Percentiles rank a stretch among this genome's conserved stretches.
Conservation (phyloP, 2,113 vertebrate genomes). For the Paramisgurnus dabryanus region DNA sequence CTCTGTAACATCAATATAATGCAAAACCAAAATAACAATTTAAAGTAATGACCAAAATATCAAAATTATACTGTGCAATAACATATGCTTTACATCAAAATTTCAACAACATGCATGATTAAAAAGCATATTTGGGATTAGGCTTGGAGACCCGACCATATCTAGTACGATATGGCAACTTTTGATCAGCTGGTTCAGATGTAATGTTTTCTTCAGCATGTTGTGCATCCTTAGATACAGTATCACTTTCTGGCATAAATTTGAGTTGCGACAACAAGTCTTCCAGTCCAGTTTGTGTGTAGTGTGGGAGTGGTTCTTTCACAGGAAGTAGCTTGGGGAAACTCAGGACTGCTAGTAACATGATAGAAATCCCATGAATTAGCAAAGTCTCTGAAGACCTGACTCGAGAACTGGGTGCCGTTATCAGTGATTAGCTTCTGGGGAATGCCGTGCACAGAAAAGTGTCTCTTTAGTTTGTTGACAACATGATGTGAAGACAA, state of each 20-base stretch:
- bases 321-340: background rate
- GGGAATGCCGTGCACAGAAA: conserved; percentile 44
- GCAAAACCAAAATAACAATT: too few relatives aligned
- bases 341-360: conserved; percentile 20
- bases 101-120: background rate
- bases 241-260: background rate
- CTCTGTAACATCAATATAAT: too few relatives aligned
- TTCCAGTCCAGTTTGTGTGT: background rate
- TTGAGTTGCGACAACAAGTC: background rate
- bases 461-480: conserved; percentile 35
- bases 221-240: background rate
- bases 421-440: conserved; percentile 42
- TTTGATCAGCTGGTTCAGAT: background rate
- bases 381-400: conserved; percentile 39
- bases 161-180: background rate
- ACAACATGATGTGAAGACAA: background rate
- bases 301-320: background rate
- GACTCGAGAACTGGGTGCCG: conserved; percentile 34
- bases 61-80: background rate
- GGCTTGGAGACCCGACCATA: background rate
- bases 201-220: background rate
- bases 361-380: conserved; percentile 36
- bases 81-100: background rate
- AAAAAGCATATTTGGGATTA: background rate
- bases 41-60: background rate